Base-by-base conservation (phyloP, 2,113 vertebrate species). In the Tonatia bakeri region DNA sequence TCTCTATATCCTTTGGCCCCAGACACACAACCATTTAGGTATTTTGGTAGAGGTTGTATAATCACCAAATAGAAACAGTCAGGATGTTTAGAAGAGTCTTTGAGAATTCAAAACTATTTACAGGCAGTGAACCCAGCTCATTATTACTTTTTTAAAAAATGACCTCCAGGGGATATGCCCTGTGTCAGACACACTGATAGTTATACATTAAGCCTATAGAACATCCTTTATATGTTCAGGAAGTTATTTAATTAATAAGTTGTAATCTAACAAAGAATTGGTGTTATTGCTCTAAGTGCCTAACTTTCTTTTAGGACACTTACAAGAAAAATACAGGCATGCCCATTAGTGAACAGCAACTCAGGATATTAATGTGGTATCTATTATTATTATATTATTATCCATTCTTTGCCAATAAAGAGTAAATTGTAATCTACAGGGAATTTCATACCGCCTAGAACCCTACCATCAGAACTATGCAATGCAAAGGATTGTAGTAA, bases 21-120 rank as follows among this genome's bases (percentile, higher is more conserved):
- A 52, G 22, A 65, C 31, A 77, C 13, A 75, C 36, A 94, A 96
- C 50, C 12, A 64, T n/a, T 79, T 69, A 83, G 88, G 28, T 38
- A 83, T 72, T 95, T 96, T 31, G 47, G 13, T 40, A 88, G 17
- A 85, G 72, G 15, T 5, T 81, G 4, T 61, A 81, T 8, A 3
- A 54, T 43, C n/a, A 56, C 54, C 54, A 93, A 82, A 77, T 12
- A 70, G 54, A 83, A 86, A 91, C 4, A 64, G 7, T 82, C 45
- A 61, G 40, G 38, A 92, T 43, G 26, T 65, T 87, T 73, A 89
- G 45, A 88, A 82, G 36, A 76, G 28, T 43, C 6, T 86, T 94
- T 89, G 45, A 87, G 33, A 90, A 83, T 36, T 94, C 50, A 65
- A 93, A 40, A 20, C 72, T 91, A 85, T 81, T 90, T 75, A 65